These are phyloP conservation scores for Yponomeuta evonymella DNA, from an alignment of 2,888 invertebrate species.

Conservation along the genomic window DNA sequence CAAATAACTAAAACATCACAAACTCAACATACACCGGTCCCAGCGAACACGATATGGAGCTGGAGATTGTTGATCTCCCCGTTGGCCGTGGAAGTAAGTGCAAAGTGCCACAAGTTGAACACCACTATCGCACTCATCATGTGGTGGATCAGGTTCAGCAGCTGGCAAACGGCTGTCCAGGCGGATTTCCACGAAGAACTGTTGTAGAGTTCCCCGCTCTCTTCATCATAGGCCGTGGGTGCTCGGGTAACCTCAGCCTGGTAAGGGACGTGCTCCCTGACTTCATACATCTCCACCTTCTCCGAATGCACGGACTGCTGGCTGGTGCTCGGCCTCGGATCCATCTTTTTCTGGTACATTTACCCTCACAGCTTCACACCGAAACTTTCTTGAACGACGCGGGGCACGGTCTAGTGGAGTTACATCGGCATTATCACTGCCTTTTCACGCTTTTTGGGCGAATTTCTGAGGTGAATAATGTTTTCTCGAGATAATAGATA, in stretches of 20 bases:
- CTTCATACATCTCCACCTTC: constrained; percentile 62
- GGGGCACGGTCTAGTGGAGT: constrained; percentile 35
- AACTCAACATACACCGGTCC: constrained; percentile 63
- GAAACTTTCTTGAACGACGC: neutral
- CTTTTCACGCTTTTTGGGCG: constrained; percentile 25
- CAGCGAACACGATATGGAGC: constrained; percentile 65
- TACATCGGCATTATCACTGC: constrained; percentile 40
- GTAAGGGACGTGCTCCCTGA: constrained; percentile 66
- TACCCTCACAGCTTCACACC: constrained; percentile 28
- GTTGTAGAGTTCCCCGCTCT: constrained; percentile 48
- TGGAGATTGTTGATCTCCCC: constrained; percentile 62
- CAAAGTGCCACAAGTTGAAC: constrained; percentile 63
- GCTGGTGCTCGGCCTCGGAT: constrained; percentile 52
- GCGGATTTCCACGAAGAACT: constrained; percentile 57
- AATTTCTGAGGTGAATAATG: neutral
- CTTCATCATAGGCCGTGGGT: constrained; percentile 58
- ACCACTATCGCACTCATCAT: constrained; percentile 66
- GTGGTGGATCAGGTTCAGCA: constrained; percentile 63
- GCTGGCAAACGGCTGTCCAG: constrained; percentile 61
- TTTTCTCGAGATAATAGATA: constrained; percentile 26
- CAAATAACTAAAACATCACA: neutral
- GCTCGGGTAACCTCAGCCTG: constrained; percentile 62
- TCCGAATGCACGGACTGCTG: constrained; percentile 46
- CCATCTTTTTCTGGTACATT: constrained; percentile 45
- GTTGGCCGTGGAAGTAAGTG: constrained; percentile 52